A percentile compares a stretch with the other conserved stretches of the same genome.
phyloP scores from a whole-genome alignment of 2,888 invertebrate species.

The Fragum sueziense region DNA sequence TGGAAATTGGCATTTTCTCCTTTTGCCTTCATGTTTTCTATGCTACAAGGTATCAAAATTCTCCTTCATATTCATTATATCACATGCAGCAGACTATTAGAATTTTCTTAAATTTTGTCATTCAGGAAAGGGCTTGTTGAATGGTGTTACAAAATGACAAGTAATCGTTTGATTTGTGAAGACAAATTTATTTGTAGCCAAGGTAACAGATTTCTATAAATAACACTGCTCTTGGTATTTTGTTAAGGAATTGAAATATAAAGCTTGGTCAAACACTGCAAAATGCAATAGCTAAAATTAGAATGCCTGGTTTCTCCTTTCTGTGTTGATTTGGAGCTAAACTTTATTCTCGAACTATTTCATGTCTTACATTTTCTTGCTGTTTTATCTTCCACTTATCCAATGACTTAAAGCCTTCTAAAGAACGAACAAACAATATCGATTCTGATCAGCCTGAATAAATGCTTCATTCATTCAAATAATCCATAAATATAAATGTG shows the following conservation, averaged over 20 bases:
- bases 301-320: slow-evolving; percentile 5
- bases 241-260: slow-evolving; percentile 18
- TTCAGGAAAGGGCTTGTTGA: not conserved
- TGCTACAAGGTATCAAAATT: no score
- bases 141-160: not conserved
- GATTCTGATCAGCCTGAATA: no score
- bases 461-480: no score
- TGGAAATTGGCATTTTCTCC: no score
- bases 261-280: slow-evolving; percentile 59
- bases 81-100: not conserved
- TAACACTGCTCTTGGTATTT: slow-evolving; percentile 20
- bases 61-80: not conserved
- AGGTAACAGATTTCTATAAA: slow-evolving; percentile 14
- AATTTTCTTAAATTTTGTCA: not conserved
- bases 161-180: slow-evolving; percentile 1
- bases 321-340: not conserved
- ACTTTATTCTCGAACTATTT: no score
- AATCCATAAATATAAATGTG: no score
- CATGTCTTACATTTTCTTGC: no score
- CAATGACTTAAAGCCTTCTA: no score
- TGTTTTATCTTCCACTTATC: no score
- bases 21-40: no score
- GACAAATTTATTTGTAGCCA: slow-evolving; percentile 16
- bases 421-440: no score
- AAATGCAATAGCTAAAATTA: slow-evolving; percentile 28